Evolutionary conservation across 2,797 vertebrate species (phyloP), one percentile per base, ranked within the genome.

Genomic region (Margarornis squamiger): DNA sequence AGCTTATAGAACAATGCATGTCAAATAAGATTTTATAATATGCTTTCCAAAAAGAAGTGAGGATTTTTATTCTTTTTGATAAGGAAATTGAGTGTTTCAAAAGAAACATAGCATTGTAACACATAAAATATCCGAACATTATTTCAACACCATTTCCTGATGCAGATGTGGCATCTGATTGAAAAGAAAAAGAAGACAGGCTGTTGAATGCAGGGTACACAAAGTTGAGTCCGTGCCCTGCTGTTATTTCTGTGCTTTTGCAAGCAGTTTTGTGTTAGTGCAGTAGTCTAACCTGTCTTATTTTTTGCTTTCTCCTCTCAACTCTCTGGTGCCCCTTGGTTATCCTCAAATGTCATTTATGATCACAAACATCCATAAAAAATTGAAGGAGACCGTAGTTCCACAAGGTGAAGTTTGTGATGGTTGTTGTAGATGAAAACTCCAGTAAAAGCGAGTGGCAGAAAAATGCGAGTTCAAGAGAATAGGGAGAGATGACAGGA

Each of bases 11-110:
- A 82, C 67, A 87, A 82, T 76, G 18, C 21, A 63, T 17, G 3
- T 80, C 68, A 88, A 75, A 55, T 72, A 65, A 84, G n/a, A 62
- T 91, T 92, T 95, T 78, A 55, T 36, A 90, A 72, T 75, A 52
- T 38, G 52, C 27, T 48, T 90, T 45, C 58, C n/a, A 73, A 66
- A 95, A 92, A 65, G 8, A 7, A 84, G 39, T 32, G 5, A 94
- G 43, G 22, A 46, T 46, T 95, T 91, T 72, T 82, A 54, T 77
- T 62, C 34, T 54, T 92, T 79, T 74, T 72, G 43, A 70, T 86
- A 65, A 65, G 62, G 29, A 84, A 83, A 93, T 65, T 34, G 20
- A 39, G 22, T 6, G 3, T 94, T 96, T 95, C 73, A 68, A 90
- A 68, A 84, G 66, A 88, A 95, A 59, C n/a, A 5, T 32, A 66